Evolutionary conservation across 2,888 invertebrate species (phyloP).

Genomic region (Cheilosia grossa): DNA sequence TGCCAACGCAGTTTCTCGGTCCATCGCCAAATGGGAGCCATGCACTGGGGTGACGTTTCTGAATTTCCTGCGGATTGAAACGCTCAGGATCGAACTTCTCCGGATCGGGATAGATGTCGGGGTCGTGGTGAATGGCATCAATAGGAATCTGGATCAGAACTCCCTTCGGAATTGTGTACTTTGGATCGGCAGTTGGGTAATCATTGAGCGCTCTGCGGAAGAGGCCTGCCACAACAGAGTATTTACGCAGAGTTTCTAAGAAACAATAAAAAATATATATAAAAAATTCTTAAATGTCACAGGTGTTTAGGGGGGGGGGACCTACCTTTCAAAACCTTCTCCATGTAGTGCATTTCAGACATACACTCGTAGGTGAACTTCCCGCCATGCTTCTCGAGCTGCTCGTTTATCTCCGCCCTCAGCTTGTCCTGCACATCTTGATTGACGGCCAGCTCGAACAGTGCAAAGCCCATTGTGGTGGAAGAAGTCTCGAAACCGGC

Average conservation of each 20-base stretch:
- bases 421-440: no score
- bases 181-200: constrained; percentile 83
- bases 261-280: neutral
- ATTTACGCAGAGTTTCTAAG: constrained; percentile 85
- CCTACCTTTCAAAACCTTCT: neutral
- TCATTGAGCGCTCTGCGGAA: constrained; percentile 83
- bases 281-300: no score
- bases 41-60: constrained; percentile 82
- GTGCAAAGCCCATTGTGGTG: no score
- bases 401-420: no score
- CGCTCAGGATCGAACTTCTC: constrained; percentile 86
- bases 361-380: no score
- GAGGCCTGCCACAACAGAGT: constrained; percentile 84
- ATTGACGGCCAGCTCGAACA: no score
- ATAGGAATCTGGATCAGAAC: constrained; percentile 76
- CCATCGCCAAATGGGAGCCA: constrained; percentile 81
- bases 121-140: constrained; percentile 85
- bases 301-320: no score
- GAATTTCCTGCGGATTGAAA: constrained; percentile 84
- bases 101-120: constrained; percentile 84
- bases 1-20: constrained; percentile 81
- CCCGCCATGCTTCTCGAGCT: no score
- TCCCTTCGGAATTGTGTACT: constrained; percentile 83
- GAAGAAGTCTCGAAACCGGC: no score
- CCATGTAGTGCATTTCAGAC: no score